Evolutionary conservation across 2,113 vertebrate species (phyloP).

Genomic region (Hypanus sabinus): DNA sequence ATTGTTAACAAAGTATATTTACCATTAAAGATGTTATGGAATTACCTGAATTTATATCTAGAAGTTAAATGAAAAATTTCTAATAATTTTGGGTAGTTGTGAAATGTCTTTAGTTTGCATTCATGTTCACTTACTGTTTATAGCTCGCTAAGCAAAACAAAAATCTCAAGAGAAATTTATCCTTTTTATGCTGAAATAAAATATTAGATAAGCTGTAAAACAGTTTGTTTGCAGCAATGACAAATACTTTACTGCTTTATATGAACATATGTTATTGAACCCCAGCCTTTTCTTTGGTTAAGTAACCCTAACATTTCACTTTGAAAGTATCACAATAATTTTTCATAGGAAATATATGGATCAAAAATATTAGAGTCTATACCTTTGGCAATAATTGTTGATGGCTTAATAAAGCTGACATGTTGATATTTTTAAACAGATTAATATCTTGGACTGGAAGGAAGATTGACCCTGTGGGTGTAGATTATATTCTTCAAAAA

Average conservation of each 20-base stretch:
- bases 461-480: constrained; percentile 93
- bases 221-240: neutral
- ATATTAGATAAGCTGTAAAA: neutral
- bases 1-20: neutral
- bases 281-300: neutral
- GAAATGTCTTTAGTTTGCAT: neutral
- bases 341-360: neutral
- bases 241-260: neutral
- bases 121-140: neutral
- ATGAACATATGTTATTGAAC: neutral
- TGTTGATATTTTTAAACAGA: constrained; percentile 51
- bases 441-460: constrained; percentile 97
- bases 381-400: neutral
- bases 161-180: neutral
- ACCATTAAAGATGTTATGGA: neutral
- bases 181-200: neutral
- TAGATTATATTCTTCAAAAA: constrained; percentile 97
- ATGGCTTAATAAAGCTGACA: neutral
- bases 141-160: neutral
- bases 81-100: neutral
- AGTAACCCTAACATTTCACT: neutral
- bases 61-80: neutral
- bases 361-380: neutral
- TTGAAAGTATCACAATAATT: neutral
- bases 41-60: neutral